phyloP scores from a whole-genome alignment of 2,797 vertebrate genomes.

The Sciurus carolinensis region DNA sequence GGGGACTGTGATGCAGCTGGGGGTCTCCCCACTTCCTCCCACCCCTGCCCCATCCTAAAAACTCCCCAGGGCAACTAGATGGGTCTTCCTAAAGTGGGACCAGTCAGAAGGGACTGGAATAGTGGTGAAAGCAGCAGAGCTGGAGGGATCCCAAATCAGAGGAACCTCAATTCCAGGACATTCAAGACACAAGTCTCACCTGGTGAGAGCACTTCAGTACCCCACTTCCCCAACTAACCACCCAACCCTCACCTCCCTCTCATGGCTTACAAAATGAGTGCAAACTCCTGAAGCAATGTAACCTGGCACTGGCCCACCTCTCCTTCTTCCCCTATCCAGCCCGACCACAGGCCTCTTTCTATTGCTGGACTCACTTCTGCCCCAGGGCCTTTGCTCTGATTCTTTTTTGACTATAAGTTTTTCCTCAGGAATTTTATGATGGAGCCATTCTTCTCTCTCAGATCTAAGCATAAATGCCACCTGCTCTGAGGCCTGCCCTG shows the following conservation, averaged over 20 bases:
- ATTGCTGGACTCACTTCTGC: neutral
- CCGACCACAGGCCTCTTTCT: neutral
- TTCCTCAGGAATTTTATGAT: neutral
- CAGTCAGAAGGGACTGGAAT: too few relatives aligned
- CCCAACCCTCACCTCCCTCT: neutral
- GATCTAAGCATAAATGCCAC: neutral
- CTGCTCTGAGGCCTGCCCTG: neutral
- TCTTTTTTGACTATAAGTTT: neutral
- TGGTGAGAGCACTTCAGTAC: neutral
- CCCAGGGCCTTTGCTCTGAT: constrained; percentile 38
- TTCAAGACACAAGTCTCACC: neutral
- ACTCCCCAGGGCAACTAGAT: too few relatives aligned
- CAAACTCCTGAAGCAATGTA: neutral
- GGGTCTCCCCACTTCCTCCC: too few relatives aligned
- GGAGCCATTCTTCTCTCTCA: neutral
- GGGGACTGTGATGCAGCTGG: too few relatives aligned
- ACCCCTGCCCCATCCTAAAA: too few relatives aligned
- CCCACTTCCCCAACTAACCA: neutral
- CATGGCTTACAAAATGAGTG: neutral
- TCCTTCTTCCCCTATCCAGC: neutral
- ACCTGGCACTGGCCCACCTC: neutral
- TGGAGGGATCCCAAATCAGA: neutral
- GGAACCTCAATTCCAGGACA: neutral
- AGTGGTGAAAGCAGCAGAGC: neutral
- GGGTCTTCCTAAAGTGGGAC: too few relatives aligned